phyloP scores from a whole-genome alignment of 1,140 invertebrate species.

The Stenopsyche tienmushanensis region DNA sequence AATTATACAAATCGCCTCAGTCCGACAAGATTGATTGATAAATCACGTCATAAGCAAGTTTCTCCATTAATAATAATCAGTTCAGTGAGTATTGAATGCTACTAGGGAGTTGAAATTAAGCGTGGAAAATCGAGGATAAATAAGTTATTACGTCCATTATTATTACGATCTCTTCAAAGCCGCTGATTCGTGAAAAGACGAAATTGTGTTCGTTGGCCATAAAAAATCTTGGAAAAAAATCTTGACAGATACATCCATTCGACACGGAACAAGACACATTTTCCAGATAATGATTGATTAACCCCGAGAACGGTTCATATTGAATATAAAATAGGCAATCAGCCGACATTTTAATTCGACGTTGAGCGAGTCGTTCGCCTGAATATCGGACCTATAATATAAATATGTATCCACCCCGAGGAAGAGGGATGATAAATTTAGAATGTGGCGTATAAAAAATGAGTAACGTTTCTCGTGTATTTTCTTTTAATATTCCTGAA shows the following conservation, averaged over 20 bases:
- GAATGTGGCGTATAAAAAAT: too few relatives aligned
- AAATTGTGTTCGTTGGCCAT: conserved; percentile 3
- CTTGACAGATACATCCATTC: background rate
- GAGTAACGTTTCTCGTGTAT: too few relatives aligned
- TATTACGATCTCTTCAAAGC: conserved; percentile 8
- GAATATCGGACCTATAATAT: too few relatives aligned
- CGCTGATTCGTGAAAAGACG: conserved; percentile 14
- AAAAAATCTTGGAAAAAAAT: background rate
- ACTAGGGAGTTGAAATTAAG: conserved; percentile 7
- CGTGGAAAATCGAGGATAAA: conserved; percentile 13
- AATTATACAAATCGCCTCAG: conserved; percentile 5
- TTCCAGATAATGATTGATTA: conserved; percentile 25
- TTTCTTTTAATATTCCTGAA: too few relatives aligned
- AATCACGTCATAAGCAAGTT: conserved; percentile 14
- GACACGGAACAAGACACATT: background rate
- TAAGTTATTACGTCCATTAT: conserved; percentile 8
- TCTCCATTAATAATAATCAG: conserved; percentile 20
- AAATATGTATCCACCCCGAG: too few relatives aligned
- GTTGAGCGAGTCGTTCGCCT: too few relatives aligned
- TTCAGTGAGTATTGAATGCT: conserved; percentile 13
- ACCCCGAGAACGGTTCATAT: background rate
- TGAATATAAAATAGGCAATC: too few relatives aligned
- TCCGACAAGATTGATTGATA: conserved; percentile 23
- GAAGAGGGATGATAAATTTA: too few relatives aligned
- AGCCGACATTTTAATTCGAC: too few relatives aligned